These are phyloP conservation scores for Psittacula derbiana DNA, from an alignment of 2,797 vertebrate genomes.

Conservation along the genomic window DNA sequence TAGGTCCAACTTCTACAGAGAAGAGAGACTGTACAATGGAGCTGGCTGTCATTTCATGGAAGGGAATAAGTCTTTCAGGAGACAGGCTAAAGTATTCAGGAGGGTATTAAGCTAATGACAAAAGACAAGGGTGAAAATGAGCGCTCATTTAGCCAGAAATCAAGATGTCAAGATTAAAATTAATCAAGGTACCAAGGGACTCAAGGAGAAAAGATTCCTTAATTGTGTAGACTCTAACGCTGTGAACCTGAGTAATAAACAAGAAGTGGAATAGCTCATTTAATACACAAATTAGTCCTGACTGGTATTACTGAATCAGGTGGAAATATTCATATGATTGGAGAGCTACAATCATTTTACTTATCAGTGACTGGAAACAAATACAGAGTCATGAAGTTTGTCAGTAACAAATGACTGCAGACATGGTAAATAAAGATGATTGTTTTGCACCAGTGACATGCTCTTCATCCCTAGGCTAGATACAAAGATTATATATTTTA, in stretches of 20 bases:
- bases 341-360: neutral
- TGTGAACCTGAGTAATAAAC: neutral
- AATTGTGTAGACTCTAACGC: constrained; percentile 50
- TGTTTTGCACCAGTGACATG: neutral
- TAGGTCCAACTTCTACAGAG: neutral
- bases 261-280: constrained; percentile 43
- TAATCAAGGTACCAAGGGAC: constrained; percentile 69
- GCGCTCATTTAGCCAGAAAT: constrained; percentile 72
- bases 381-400: neutral
- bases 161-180: constrained; percentile 73
- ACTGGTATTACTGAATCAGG: neutral
- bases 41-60: constrained; percentile 43
- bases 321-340: neutral
- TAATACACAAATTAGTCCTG: constrained; percentile 37
- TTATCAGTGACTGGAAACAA: neutral
- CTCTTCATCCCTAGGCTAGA: neutral
- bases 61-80: constrained; percentile 59
- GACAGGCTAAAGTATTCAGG: constrained; percentile 67
- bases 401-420: constrained; percentile 23
- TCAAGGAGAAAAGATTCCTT: constrained; percentile 54
- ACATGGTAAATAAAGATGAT: constrained; percentile 24
- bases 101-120: constrained; percentile 71
- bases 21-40: neutral
- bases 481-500: neutral
- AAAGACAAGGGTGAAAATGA: constrained; percentile 71